Evolutionary conservation across 2,113 vertebrate genomes (phyloP).

Genomic region (Mugil cephalus): DNA sequence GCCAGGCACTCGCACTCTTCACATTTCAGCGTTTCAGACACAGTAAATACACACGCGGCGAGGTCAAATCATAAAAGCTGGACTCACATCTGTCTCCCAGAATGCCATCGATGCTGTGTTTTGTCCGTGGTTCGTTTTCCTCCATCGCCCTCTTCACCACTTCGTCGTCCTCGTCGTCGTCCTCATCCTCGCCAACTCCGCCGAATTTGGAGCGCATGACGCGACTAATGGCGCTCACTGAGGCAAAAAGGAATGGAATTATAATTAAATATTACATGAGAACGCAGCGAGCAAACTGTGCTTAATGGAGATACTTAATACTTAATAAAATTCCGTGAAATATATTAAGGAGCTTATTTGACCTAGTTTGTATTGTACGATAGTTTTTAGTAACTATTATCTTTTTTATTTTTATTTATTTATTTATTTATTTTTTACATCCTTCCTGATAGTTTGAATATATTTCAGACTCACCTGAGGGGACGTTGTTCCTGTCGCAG

Average conservation of each 20-base stretch:
- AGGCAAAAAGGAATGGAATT: background rate
- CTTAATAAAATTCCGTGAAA: too few species aligned
- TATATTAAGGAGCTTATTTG: too few species aligned
- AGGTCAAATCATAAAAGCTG: background rate
- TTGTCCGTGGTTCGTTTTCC: conserved; percentile 93
- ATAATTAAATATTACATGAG: too few species aligned
- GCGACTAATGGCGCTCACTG: conserved; percentile 98
- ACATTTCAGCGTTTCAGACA: background rate
- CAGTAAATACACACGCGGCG: background rate
- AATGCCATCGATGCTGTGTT: conserved; percentile 99
- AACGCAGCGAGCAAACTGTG: too few species aligned
- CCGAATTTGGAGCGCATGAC: conserved; percentile 97
- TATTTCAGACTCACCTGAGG: conserved; percentile 89
- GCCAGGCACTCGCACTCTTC: background rate
- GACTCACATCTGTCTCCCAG: conserved; percentile 96
- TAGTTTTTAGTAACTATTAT: too few species aligned
- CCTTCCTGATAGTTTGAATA: background rate
- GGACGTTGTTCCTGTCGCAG: conserved; percentile 96
- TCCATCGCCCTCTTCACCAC: conserved; percentile 94
- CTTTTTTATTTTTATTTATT: background rate
- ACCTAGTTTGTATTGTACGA: too few species aligned
- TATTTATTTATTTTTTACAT: too few species aligned
- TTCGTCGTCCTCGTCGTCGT: conserved; percentile 96
- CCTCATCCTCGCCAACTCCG: conserved; percentile 90
- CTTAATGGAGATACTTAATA: too few species aligned